Evolutionary conservation across 1,140 invertebrate genomes (phyloP).

Genomic region (Sitophilus oryzae): DNA sequence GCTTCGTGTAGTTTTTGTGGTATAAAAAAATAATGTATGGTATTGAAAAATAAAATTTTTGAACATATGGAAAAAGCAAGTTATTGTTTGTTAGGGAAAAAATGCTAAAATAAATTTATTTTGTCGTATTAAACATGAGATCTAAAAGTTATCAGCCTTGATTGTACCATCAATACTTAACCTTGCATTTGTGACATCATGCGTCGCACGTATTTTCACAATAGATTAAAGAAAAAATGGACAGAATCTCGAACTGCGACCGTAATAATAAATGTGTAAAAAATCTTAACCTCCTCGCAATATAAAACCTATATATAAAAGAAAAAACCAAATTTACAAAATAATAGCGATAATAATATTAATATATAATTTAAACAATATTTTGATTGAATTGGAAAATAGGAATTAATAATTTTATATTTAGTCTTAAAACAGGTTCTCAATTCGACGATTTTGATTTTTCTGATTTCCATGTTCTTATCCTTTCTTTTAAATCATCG

Average conservation of each 20-base stretch:
- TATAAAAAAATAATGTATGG: too few species aligned
- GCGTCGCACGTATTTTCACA: background rate
- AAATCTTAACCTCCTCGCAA: too few species aligned
- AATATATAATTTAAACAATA: conserved; percentile 10
- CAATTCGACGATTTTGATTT: conserved; percentile 27
- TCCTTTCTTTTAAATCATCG: conserved; percentile 37
- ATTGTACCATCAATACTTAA: conserved; percentile 3
- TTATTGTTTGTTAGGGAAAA: conserved; percentile 4
- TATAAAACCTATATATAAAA: conserved; percentile 8
- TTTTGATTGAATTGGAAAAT: conserved; percentile 11
- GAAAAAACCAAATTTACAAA: conserved; percentile 7
- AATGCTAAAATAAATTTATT: conserved; percentile 9
- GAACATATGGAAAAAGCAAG: conserved; percentile 14
- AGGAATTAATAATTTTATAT: conserved; percentile 10
- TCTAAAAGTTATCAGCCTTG: conserved; percentile 17
- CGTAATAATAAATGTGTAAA: too few species aligned
- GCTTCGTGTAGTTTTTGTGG: too few species aligned
- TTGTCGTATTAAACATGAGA: conserved; percentile 14
- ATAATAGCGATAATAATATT: conserved; percentile 2
- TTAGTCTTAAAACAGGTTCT: background rate
- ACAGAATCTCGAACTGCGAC: conserved; percentile 5
- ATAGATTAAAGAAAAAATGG: background rate
- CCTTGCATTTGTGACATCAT: background rate
- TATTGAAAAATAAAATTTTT: background rate
- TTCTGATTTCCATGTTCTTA: conserved; percentile 38